A percentile compares a stretch with the other conserved stretches of the same genome.
These are phyloP conservation scores for Homarus gammarus DNA, from an alignment of 2,888 invertebrate species.

Conservation along the genomic window DNA sequence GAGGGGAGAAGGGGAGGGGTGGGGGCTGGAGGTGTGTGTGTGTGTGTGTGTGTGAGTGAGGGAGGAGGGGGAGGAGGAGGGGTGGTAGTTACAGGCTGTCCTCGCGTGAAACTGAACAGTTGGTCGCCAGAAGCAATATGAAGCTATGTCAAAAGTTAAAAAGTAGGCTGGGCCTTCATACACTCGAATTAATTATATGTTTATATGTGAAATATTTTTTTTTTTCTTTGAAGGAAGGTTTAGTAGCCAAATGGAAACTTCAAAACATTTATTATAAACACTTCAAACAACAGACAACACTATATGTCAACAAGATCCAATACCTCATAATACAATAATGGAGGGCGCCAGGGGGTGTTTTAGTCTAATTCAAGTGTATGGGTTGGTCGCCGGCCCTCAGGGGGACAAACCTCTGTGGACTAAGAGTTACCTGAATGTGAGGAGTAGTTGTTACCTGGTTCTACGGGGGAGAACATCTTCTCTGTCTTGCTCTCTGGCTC, in stretches of 20 bases:
- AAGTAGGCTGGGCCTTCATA: conserved; percentile 3
- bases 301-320: not conserved
- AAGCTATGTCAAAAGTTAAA: not conserved
- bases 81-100: not conserved
- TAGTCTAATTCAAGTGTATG: conserved; percentile 53
- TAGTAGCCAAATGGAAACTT: not conserved
- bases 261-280: not conserved
- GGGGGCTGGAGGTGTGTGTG: not conserved
- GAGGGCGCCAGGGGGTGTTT: not conserved
- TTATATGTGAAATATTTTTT: not conserved
- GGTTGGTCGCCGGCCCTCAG: conserved; percentile 22
- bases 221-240: not conserved
- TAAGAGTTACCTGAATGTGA: conserved; percentile 52
- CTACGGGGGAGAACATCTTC: conserved; percentile 52
- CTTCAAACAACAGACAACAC: not conserved
- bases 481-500: conserved; percentile 61
- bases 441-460: conserved; percentile 53
- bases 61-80: not conserved
- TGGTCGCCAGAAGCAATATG: not conserved
- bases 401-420: conserved; percentile 1
- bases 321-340: not conserved
- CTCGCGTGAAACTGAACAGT: not conserved
- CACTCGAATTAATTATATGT: conserved; percentile 28
- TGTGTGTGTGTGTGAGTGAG: not conserved
- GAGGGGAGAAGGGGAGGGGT: not conserved